Evolutionary conservation across 2,113 vertebrate species (phyloP), one percentile per base, ranked within the genome.

Genomic region (Saccopteryx bilineata): DNA sequence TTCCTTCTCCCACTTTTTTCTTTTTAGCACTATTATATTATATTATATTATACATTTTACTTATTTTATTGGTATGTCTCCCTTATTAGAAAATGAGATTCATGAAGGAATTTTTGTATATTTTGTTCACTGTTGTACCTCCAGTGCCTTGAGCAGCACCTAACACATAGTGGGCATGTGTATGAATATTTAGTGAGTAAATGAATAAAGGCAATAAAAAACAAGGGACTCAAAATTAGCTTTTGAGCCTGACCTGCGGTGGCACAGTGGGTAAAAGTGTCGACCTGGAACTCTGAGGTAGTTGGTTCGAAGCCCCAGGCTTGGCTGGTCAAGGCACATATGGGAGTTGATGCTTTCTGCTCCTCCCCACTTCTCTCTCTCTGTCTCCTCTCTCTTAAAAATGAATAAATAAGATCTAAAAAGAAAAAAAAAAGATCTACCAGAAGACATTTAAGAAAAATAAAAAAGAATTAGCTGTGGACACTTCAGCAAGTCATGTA

Each of bases 401-500:
- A 39, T 39, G 39, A 39, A 39, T 39, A 39, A 39, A 39, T 39
- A 39, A 39, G 39, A 39, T 39, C 39, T 39, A 39, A 39, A 39
- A 39, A 39, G 39, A 39, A 39, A 39, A 39, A 39, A 39, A 39
- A 39, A 39, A 39, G 39, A 39, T 39, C 39, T 39, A 39, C 39
- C 39, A 39, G 39, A 39, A 39, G 39, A 39, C 39, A 39, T 39
- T 39, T 39, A 39, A 39, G 39, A 39, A 39, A 39, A 39, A 39
- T 39, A 39, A 39, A 39, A 39, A 39, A 7, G 52, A 46, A 74
- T 58, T 61, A 83, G n/a, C 39, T 69, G 10, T 39, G 18, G 33
- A 63, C 21, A 46, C 24, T 26, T 82, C n/a, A 89, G 33, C 63
- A 96, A 93, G 69, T 89, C 33, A 87, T 71, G 46, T 58, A 68